Base-by-base conservation (phyloP, 2,888 invertebrate species). In the Sesia bembeciformis region DNA sequence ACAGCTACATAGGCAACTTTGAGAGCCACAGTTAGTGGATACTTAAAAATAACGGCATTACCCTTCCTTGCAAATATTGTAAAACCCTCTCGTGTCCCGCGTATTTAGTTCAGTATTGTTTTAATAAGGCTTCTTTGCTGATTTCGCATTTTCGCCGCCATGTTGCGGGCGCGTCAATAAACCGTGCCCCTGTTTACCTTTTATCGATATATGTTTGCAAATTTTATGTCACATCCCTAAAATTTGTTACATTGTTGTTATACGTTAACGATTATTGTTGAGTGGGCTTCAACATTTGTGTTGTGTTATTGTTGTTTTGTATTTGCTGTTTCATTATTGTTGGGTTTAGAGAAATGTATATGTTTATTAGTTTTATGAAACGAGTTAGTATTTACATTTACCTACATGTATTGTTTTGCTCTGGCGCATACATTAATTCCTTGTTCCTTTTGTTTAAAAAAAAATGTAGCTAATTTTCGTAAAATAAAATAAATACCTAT, bases 21-120 rank as follows among this genome's bases (percentile, higher is more conserved):
- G 78, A 74, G 77, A 72, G 69, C 70, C 84, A 64, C 68, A 67
- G 78, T 60, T 71, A 63, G 67, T 61, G 68, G 84, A 86, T 86
- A 84, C 88, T 90, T 89, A 89, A 90, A 90, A 90, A 86, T 90
- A 90, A 90, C 87, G 89, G 85, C 81, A 87, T 61, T 63, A 61
- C 63, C 59, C 40, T 52, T 81, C 72, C 81, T 76, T 79, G 83
- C 88, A 84, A 89, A 89, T 87, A 88, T 87, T 87, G 84, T 86
- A 84, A 85, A 83, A 85, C 79, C 67, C 70, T 70, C 57, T 55
- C 60, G 60, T 63, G 62, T 56, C 61, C 52, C 56, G 51, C 52
- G 58, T 52, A 52, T 52, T 52, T 52, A 52, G 67, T 67, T 66
- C 69, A 65, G 65, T 58, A 58, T 80, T 81, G 79, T 80, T 82